A percentile compares a stretch with the other conserved stretches of the same genome.
Conservation (phyloP, 2,113 vertebrate species). For the Symphodus melops region DNA sequence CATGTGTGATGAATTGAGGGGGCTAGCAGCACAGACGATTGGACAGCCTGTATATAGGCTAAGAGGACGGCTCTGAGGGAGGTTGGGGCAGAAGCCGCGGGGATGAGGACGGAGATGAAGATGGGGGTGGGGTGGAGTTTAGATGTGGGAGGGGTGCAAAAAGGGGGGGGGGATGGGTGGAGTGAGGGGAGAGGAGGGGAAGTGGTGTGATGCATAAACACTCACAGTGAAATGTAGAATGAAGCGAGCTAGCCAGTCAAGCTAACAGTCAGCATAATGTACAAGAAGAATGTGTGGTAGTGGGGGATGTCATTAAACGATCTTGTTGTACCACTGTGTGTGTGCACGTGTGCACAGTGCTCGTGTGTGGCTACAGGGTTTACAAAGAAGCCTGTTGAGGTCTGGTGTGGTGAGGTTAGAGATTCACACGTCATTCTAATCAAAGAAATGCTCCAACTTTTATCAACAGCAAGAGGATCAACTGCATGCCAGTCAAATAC, state of each 20-base stretch:
- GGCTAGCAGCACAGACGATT: conserved; percentile 59
- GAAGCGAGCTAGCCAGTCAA: conserved; percentile 85
- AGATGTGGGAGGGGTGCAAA: conserved; percentile 41
- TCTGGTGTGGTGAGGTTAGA: conserved; percentile 14
- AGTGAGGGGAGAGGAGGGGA: conserved; percentile 20
- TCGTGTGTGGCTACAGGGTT: conserved; percentile 38
- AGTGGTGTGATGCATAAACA: conserved; percentile 52
- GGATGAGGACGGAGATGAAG: conserved; percentile 60
- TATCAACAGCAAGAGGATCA: background rate
- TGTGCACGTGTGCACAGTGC: background rate
- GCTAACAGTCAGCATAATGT: conserved; percentile 58
- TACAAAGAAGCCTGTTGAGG: conserved; percentile 9
- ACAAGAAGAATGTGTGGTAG: conserved; percentile 12
- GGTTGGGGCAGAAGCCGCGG: conserved; percentile 62
- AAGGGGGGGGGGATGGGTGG: conserved; percentile 60
- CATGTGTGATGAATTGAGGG: conserved; percentile 41
- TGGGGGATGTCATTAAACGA: conserved; percentile 28
- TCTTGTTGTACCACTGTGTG: conserved; percentile 11
- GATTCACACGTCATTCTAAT: conserved; percentile 85
- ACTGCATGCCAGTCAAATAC: background rate
- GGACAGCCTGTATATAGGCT: conserved; percentile 79
- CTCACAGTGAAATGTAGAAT: conserved; percentile 60
- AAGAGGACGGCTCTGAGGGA: conserved; percentile 72
- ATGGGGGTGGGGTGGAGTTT: conserved; percentile 73
- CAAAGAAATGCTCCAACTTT: conserved; percentile 84